phyloP scores from a whole-genome alignment of 2,888 invertebrate genomes.

The Euplagia quadripunctaria region DNA sequence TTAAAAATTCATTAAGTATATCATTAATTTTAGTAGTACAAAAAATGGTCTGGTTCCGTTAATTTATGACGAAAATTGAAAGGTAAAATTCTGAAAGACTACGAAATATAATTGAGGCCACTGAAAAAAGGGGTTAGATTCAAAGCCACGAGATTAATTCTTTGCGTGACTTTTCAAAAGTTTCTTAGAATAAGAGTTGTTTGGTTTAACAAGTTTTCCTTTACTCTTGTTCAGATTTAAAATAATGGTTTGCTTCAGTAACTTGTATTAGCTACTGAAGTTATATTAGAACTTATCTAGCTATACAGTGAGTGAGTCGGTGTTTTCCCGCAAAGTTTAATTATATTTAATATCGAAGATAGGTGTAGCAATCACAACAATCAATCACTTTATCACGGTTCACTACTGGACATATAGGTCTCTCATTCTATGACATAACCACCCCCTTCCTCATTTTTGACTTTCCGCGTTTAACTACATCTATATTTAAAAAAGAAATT shows the following conservation, averaged over 20 bases:
- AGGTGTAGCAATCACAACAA: too few species aligned
- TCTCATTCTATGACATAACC: too few species aligned
- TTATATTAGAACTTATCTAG: slow-evolving; percentile 10
- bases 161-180: slow-evolving; percentile 50
- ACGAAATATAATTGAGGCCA: slow-evolving; percentile 46
- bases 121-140: slow-evolving; percentile 36
- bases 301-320: not conserved
- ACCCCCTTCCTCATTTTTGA: too few species aligned
- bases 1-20: slow-evolving; percentile 11
- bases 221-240: slow-evolving; percentile 40
- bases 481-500: too few species aligned
- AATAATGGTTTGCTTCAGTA: slow-evolving; percentile 22
- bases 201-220: slow-evolving; percentile 40
- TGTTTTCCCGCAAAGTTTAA: too few species aligned
- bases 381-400: too few species aligned
- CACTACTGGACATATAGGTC: not conserved
- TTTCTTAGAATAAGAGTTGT: slow-evolving; percentile 44
- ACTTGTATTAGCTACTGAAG: slow-evolving; percentile 24
- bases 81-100: slow-evolving; percentile 45
- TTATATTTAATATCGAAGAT: too few species aligned
- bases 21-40: slow-evolving; percentile 27
- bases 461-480: too few species aligned
- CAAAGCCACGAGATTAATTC: slow-evolving; percentile 54
- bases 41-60: slow-evolving; percentile 34
- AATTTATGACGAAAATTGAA: slow-evolving; percentile 45